These are phyloP conservation scores for Philotrypesis tridentata DNA, from an alignment of 1,140 invertebrate species.

Conservation along the genomic window DNA sequence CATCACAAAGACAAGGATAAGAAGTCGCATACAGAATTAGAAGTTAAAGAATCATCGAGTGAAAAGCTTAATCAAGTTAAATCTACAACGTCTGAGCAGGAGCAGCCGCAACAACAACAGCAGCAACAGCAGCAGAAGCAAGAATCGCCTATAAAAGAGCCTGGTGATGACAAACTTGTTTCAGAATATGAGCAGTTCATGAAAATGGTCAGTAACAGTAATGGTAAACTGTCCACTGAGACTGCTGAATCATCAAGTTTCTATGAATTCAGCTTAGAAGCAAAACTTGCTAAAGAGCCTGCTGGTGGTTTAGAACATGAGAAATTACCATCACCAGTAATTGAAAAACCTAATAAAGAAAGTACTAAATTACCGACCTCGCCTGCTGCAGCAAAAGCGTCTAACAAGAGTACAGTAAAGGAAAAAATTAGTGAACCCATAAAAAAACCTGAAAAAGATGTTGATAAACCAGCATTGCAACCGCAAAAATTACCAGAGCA, in stretches of 20 bases:
- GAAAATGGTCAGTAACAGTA: conserved; percentile 64
- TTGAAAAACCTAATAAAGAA: neutral
- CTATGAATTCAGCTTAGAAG: conserved; percentile 64
- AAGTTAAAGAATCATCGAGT: neutral
- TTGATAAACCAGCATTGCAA: neutral
- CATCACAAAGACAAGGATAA: conserved; percentile 37
- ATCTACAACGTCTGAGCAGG: conserved; percentile 28
- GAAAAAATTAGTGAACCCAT: neutral
- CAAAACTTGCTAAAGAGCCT: conserved; percentile 54
- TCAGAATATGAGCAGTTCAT: conserved; percentile 73
- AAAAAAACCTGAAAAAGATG: neutral
- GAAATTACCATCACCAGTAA: conserved; percentile 5
- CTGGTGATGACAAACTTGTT: conserved; percentile 64
- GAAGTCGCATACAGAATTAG: neutral
- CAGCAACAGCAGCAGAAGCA: neutral
- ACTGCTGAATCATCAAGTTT: conserved; percentile 23
- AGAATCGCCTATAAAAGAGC: neutral
- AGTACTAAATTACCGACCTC: neutral
- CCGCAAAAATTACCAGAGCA: neutral
- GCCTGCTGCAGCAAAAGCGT: neutral
- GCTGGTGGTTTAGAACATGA: neutral
- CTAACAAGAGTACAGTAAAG: neutral
- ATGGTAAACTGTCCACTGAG: neutral
- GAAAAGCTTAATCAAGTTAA: neutral
- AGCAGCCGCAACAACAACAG: neutral